phyloP scores from a whole-genome alignment of 1,140 invertebrate species.

The Penaeus chinensis region DNA sequence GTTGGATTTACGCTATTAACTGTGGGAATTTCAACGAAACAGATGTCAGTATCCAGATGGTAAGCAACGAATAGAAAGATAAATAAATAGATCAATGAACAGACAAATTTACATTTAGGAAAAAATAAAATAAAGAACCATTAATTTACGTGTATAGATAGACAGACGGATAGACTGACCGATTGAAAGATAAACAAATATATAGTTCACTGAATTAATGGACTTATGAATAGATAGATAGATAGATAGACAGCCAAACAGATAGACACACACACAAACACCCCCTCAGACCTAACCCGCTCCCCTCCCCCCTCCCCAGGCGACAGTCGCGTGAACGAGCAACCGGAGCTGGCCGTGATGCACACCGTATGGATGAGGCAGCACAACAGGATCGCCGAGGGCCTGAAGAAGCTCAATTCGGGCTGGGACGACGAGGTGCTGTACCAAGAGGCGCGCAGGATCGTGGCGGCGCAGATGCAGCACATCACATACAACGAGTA shows the following conservation, averaged over 20 bases:
- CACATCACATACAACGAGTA: conserved; percentile 75
- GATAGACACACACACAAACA: background rate
- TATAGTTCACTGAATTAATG: no score
- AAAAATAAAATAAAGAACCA: no score
- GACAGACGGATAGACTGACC: no score
- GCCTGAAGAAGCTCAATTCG: conserved; percentile 69
- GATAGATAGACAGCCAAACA: background rate
- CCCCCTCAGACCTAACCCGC: background rate
- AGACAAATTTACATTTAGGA: no score
- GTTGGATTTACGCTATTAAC: no score
- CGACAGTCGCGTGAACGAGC: conserved; percentile 75
- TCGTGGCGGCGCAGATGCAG: conserved; percentile 72
- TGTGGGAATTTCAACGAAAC: no score
- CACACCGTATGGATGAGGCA: conserved; percentile 73
- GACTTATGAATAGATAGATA: no score
- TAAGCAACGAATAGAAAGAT: no score
- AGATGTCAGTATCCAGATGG: no score
- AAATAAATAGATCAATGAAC: no score
- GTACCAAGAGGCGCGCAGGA: conserved; percentile 68
- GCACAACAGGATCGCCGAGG: conserved; percentile 71
- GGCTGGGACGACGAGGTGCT: conserved; percentile 72
- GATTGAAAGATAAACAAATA: no score
- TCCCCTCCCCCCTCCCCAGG: conserved; percentile 66
- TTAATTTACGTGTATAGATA: no score
- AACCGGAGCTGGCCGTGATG: conserved; percentile 69